Evolutionary conservation across 2,888 invertebrate species (phyloP).

Genomic region (Cryptus armator): DNA sequence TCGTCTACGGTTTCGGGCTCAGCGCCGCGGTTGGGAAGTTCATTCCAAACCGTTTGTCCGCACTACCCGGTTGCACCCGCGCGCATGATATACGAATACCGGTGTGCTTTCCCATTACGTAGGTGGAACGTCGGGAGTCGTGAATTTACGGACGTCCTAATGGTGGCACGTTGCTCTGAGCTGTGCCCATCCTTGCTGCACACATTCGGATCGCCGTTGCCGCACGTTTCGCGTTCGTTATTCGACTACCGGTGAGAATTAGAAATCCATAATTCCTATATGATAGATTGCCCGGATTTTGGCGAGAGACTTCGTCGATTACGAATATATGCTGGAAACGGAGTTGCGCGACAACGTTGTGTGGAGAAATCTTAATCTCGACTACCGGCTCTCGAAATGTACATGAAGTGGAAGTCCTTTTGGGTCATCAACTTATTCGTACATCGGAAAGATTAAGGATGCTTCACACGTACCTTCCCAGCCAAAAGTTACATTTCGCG

Average conservation of each 20-base stretch:
- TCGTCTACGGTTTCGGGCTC: constrained; percentile 3
- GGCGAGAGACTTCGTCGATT: background rate
- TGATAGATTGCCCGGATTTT: constrained; percentile 9
- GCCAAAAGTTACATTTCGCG: too few species aligned
- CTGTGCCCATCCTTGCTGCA: constrained; percentile 14
- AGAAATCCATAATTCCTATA: constrained; percentile 45
- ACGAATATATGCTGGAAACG: background rate
- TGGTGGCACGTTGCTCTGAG: constrained; percentile 5
- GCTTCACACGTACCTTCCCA: too few species aligned
- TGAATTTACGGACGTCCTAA: constrained; percentile 39
- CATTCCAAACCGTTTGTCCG: constrained; percentile 56
- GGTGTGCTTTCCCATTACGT: constrained; percentile 34
- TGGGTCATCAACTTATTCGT: too few species aligned
- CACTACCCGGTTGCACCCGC: constrained; percentile 16
- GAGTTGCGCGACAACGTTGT: background rate
- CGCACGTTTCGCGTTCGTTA: constrained; percentile 22
- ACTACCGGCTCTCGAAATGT: background rate
- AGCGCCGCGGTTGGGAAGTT: constrained; percentile 14
- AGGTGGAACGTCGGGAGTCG: constrained; percentile 25
- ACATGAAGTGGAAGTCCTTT: too few species aligned
- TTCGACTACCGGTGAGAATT: constrained; percentile 32
- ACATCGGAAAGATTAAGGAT: too few species aligned
- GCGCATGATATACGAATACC: constrained; percentile 55
- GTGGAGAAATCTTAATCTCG: background rate
- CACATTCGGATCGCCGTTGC: background rate